These are phyloP conservation scores for Pterocles gutturalis DNA, from an alignment of 2,113 vertebrate genomes.

Conservation along the genomic window DNA sequence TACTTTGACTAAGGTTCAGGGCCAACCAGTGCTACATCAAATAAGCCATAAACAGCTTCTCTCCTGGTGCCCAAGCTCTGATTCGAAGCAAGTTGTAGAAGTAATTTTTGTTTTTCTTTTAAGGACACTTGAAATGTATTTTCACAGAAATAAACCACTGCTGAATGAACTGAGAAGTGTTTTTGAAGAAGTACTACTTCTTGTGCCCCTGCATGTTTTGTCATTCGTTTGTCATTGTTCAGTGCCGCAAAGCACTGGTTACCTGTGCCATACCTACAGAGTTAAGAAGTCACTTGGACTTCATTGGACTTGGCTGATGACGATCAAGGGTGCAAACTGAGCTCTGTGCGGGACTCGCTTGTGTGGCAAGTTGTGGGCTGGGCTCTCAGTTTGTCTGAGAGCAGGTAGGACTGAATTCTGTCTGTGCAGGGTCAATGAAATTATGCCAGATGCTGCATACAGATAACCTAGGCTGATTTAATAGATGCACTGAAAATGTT, in stretches of 20 bases:
- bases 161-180: background rate
- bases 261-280: background rate
- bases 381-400: background rate
- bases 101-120: background rate
- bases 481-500: background rate
- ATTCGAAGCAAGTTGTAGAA: background rate
- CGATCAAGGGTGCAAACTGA: background rate
- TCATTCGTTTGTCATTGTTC: background rate
- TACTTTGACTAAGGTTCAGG: background rate
- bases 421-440: background rate
- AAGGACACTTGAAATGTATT: background rate
- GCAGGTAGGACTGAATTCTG: background rate
- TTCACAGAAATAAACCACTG: background rate
- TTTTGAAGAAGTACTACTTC: background rate
- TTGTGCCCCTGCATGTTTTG: fast-evolving
- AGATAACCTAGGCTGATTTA: background rate
- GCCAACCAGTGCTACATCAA: background rate
- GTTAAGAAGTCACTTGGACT: background rate
- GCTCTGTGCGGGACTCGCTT: background rate
- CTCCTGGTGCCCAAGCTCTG: background rate
- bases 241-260: background rate
- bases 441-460: fast-evolving
- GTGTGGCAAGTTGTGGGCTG: fast-evolving
- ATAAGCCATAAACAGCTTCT: background rate
- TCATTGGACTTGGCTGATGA: background rate